A percentile compares a stretch with the other conserved stretches of the same genome.
Conservation (phyloP, 30 jellyfish, hydroid and myxozoan genomes). For the Aurelia aurita region DNA sequence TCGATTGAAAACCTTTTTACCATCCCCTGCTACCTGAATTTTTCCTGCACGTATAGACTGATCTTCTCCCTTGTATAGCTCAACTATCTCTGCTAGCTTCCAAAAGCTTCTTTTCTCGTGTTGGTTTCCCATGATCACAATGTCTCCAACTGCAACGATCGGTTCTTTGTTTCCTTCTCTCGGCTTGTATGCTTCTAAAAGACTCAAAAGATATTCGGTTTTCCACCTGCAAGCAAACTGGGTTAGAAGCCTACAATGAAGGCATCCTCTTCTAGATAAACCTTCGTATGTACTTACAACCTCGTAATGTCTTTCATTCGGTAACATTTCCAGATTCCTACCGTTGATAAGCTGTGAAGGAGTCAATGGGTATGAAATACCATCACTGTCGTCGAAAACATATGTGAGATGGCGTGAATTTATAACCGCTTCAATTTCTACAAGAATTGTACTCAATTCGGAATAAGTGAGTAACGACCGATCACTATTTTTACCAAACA, state of each 20-base stretch:
- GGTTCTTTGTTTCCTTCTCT: conserved; percentile 30
- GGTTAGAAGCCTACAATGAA: conserved; percentile 13
- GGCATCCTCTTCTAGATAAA: conserved; percentile 18
- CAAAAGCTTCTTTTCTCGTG: conserved; percentile 37
- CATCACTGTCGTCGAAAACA: conserved; percentile 44
- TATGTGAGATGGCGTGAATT: conserved; percentile 59
- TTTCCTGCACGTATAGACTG: conserved; percentile 24
- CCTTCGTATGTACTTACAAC: conserved; percentile 47
- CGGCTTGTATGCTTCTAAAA: conserved; percentile 29
- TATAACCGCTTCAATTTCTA: conserved; percentile 53
- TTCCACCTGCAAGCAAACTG: conserved; percentile 43
- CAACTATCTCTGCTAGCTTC: conserved; percentile 24
- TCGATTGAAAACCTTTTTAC: too few species aligned
- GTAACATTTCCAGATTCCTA: conserved; percentile 35
- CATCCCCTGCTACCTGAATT: conserved; percentile 23
- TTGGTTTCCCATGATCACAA: background rate
- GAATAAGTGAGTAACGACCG: too few species aligned
- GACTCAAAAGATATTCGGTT: too few species aligned
- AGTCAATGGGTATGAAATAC: conserved; percentile 46
- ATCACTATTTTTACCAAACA: too few species aligned
- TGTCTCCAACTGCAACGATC: conserved; percentile 33
- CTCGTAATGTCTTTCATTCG: too few species aligned
- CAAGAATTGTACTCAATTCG: too few species aligned
- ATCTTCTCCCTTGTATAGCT: conserved; percentile 25
- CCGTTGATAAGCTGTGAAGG: conserved; percentile 56